Conservation (phyloP, 2,888 invertebrate species). For the Lottia gigantea region DNA sequence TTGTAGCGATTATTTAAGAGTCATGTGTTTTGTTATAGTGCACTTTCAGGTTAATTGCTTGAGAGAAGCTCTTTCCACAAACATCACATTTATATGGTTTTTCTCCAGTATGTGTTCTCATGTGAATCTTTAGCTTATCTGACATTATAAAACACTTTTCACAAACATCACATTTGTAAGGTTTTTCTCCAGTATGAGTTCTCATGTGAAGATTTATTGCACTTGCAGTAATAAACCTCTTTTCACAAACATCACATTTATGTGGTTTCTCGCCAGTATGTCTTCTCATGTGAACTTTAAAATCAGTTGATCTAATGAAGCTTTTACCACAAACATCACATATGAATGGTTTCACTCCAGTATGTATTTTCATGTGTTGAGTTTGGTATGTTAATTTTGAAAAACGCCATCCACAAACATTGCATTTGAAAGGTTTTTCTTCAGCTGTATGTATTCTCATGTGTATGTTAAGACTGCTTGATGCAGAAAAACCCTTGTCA, state of each 20-base stretch:
- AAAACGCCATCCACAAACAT: neutral
- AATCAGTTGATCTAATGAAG: too few relatives aligned
- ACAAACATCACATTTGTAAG: neutral
- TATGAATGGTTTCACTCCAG: too few relatives aligned
- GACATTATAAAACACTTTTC: slow-evolving; percentile 5
- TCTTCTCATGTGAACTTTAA: too few relatives aligned
- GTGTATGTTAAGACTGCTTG: neutral
- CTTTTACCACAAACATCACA: too few relatives aligned
- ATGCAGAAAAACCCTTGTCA: neutral
- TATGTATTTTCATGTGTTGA: too few relatives aligned
- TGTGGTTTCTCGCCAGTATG: neutral
- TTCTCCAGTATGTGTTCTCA: neutral
- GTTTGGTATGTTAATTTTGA: too few relatives aligned
- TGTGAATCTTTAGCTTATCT: too few relatives aligned
- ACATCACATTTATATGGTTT: neutral
- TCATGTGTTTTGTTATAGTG: neutral
- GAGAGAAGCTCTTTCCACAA: neutral
- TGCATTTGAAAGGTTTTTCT: neutral
- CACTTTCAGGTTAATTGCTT: neutral
- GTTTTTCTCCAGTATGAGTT: neutral
- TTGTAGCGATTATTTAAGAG: too few relatives aligned
- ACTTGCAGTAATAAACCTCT: neutral
- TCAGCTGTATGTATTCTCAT: neutral
- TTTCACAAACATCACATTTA: neutral
- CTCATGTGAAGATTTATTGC: neutral